Conservation (phyloP, 2,797 vertebrate species). For the Nothura maculosa region DNA sequence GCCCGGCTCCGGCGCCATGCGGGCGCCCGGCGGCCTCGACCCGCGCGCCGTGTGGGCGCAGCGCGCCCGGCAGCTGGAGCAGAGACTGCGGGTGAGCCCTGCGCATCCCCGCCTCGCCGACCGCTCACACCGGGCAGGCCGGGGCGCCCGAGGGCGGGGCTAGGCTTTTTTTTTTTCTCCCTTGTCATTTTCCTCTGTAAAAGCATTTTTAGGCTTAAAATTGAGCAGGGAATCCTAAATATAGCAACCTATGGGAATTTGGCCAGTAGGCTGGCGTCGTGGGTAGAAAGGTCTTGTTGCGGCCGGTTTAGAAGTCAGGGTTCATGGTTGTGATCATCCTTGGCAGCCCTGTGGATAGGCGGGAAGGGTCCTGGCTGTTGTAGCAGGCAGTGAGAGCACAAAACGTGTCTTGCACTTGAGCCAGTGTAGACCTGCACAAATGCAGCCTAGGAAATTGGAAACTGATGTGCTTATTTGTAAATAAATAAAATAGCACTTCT, state of each 20-base stretch:
- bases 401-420: rapidly evolving
- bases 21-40: not conserved
- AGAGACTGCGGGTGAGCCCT: slow-evolving; percentile 52
- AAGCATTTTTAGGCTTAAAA: not conserved
- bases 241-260: rapidly evolving
- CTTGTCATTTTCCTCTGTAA: not conserved
- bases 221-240: rapidly evolving
- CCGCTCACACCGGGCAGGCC: too few relatives aligned
- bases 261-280: rapidly evolving
- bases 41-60: slow-evolving; percentile 5
- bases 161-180: too few relatives aligned
- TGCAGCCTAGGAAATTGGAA: not conserved
- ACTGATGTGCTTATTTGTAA: rapidly evolving
- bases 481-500: not conserved
- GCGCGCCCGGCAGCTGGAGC: slow-evolving; percentile 64
- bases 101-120: too few relatives aligned
- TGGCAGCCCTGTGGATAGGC: rapidly evolving
- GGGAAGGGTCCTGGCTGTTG: rapidly evolving
- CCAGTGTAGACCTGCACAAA: rapidly evolving
- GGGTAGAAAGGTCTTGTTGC: rapidly evolving
- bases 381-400: rapidly evolving
- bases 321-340: rapidly evolving
- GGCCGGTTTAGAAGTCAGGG: rapidly evolving
- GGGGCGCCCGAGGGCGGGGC: too few relatives aligned
- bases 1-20: not conserved